Base-by-base conservation (phyloP, 2,888 invertebrate species). In the Xestoiulus laeticollis region DNA sequence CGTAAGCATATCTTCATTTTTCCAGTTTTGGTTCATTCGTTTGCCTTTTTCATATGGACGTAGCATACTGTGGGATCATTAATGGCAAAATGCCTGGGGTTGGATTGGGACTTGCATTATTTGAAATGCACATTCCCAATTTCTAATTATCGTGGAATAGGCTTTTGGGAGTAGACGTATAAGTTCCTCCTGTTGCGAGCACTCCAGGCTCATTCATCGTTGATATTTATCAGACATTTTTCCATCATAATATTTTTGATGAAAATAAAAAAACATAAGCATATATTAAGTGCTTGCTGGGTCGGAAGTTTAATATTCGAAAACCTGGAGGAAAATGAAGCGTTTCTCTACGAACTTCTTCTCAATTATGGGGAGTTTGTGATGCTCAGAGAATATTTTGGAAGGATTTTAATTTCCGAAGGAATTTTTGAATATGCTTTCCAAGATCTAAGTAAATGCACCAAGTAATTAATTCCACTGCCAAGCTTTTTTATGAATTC, bases 81-180 rank as follows among this genome's bases (percentile, higher is more conserved):
- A 68, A 68, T 68, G 68, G 68, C 68, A 68, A 68, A 68, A 68
- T 68, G 68, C 68, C 68, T 68, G 68, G 68, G 68, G 68, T 68
- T 68, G 26, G 68, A 68, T 68, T 26, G 68, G 68, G 68, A 68
- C 68, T 68, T 68, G 68, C 26, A 68, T 68, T 68, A 68, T 68
- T 68, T 68, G 68, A 68, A 68, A 68, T 68, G 68, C 68, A 68
- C 68, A 68, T 68, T 68, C 68, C 68, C 68, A 68, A 68, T 68
- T 68, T 68, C 68, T 68, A 68, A 68, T 68, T 68, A 68, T 68
- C 68, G 68, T 68, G n/a, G 68, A 68, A 68, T 68, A 68, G 68
- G 68, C 68, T 26, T 68, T 68, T 26, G 68, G 68, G 68, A 68
- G 68, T 68, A 22, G 68, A 68, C n/a, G 68, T n/a, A 5, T 26